Evolutionary conservation across 2,113 vertebrate species (phyloP).

Genomic region (Phaethornis superciliosus): DNA sequence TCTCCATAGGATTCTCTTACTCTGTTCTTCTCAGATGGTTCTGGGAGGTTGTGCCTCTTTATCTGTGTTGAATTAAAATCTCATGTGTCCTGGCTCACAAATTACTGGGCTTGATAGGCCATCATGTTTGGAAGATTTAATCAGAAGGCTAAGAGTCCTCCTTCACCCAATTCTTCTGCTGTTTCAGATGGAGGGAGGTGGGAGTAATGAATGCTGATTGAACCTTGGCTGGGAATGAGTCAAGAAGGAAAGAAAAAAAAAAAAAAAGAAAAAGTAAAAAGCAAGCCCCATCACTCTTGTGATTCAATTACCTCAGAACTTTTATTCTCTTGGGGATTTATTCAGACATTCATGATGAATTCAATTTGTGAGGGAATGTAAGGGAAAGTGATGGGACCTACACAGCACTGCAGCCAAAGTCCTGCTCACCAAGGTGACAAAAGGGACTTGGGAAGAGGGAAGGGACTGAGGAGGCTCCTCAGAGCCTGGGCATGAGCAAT

Average conservation of each 20-base stretch:
- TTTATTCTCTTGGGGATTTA: slow-evolving; percentile 61
- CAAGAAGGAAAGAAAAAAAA: neutral
- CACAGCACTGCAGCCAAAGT: neutral
- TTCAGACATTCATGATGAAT: slow-evolving; percentile 36
- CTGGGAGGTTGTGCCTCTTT: neutral
- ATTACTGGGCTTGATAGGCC: slow-evolving; percentile 53
- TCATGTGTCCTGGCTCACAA: slow-evolving; percentile 12
- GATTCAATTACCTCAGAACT: slow-evolving; percentile 73
- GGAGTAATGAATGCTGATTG: slow-evolving; percentile 73
- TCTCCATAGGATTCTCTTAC: neutral
- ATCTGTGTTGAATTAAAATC: slow-evolving; percentile 37
- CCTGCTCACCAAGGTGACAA: neutral
- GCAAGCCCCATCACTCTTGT: slow-evolving; percentile 27
- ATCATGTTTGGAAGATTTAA: slow-evolving; percentile 67
- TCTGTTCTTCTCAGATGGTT: neutral
- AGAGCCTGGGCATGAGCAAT: neutral
- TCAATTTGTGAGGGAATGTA: slow-evolving; percentile 23
- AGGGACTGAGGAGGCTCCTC: neutral
- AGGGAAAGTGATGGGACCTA: neutral
- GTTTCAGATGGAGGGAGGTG: slow-evolving; percentile 49
- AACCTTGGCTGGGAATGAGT: slow-evolving; percentile 59
- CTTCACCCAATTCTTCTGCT: slow-evolving; percentile 22
- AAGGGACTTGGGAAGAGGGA: neutral
- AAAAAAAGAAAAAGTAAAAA: neutral
- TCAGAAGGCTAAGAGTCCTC: slow-evolving; percentile 48